These are phyloP conservation scores for Episyrphus balteatus DNA, from an alignment of 1,140 invertebrate genomes.

Conservation along the genomic window DNA sequence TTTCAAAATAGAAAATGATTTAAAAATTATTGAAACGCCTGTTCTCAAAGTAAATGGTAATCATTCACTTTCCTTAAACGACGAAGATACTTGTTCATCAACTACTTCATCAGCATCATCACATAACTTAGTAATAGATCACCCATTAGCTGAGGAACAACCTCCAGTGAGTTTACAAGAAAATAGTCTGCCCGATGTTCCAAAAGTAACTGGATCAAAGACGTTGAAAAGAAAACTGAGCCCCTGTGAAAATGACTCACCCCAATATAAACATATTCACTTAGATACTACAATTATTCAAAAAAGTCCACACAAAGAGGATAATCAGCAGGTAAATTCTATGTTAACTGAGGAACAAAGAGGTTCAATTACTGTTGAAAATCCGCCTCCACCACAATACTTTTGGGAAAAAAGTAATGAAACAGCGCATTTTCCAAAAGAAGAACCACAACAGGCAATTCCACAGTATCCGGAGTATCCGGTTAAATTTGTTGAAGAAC, in stretches of 20 bases:
- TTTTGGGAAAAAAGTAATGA: too few relatives aligned
- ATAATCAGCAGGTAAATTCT: slow-evolving; percentile 19
- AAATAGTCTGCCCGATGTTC: not conserved
- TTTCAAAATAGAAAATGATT: too few relatives aligned
- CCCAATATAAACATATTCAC: slow-evolving; percentile 15
- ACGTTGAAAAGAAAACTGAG: slow-evolving; percentile 5
- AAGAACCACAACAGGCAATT: too few relatives aligned
- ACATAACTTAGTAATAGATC: slow-evolving; percentile 10
- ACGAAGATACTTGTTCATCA: not conserved
- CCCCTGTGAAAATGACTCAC: slow-evolving; percentile 4
- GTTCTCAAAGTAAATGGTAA: slow-evolving; percentile 2
- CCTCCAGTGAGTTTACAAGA: too few relatives aligned
- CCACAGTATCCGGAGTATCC: too few relatives aligned
- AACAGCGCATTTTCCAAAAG: too few relatives aligned
- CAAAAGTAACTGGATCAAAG: slow-evolving; percentile 3
- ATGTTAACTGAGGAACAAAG: too few relatives aligned
- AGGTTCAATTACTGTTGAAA: too few relatives aligned
- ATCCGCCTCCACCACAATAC: too few relatives aligned
- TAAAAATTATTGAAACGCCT: too few relatives aligned
- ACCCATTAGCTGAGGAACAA: slow-evolving; percentile 7
- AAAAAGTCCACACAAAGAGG: slow-evolving; percentile 20
- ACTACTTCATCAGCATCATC: slow-evolving; percentile 6
- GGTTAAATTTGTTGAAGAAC: too few relatives aligned
- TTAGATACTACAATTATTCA: slow-evolving; percentile 26
- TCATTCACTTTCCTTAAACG: not conserved